These are phyloP conservation scores for Macropodus opercularis DNA, from an alignment of 2,797 vertebrate genomes.

Conservation along the genomic window DNA sequence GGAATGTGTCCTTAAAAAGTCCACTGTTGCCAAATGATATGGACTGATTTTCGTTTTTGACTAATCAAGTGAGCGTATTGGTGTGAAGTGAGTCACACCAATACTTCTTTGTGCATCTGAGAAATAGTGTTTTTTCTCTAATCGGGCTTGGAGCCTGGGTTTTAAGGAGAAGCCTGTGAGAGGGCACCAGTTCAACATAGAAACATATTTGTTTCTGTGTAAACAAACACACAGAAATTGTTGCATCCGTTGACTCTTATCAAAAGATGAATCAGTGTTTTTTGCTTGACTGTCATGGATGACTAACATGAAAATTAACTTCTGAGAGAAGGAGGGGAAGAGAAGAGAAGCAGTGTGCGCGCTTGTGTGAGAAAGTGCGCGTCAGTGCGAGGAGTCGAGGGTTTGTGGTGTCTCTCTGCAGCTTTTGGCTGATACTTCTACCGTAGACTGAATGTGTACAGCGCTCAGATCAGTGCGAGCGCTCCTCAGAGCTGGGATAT, in stretches of 20 bases:
- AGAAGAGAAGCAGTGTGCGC: background rate
- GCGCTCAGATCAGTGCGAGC: constrained; percentile 17
- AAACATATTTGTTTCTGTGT: constrained; percentile 17
- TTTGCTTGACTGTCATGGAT: constrained; percentile 49
- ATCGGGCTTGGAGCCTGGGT: too few species aligned
- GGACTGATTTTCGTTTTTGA: background rate
- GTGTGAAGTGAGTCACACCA: background rate
- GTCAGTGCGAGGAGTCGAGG: background rate
- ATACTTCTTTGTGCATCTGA: background rate
- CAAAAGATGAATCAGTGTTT: constrained; percentile 64
- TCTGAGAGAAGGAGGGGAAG: constrained; percentile 11
- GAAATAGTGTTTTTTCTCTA: too few species aligned
- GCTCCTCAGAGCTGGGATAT: constrained; percentile 19
- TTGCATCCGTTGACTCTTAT: constrained; percentile 16
- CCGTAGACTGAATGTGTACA: constrained; percentile 11
- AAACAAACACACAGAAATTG: constrained; percentile 29
- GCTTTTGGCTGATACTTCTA: constrained; percentile 9
- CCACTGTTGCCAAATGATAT: background rate
- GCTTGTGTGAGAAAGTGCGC: background rate
- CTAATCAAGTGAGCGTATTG: background rate
- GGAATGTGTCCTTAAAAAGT: background rate
- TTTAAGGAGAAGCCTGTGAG: too few species aligned
- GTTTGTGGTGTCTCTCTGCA: constrained; percentile 38
- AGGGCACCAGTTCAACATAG: constrained; percentile 8
- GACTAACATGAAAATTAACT: constrained; percentile 28